These are phyloP conservation scores for Lumbricus terrestris DNA, from an alignment of 2,888 invertebrate species.

Conservation along the genomic window DNA sequence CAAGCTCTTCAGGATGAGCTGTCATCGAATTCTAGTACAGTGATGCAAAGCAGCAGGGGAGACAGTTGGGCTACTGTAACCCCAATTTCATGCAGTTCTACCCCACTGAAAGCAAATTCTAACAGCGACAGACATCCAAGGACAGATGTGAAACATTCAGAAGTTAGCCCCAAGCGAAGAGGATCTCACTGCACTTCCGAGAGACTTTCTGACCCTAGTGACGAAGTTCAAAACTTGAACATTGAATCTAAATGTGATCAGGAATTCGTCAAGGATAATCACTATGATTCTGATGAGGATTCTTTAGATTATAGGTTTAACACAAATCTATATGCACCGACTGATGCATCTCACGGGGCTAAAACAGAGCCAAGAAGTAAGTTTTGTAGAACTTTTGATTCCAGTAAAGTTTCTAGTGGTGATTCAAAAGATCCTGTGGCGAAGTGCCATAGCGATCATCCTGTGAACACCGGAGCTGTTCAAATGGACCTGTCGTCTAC, in stretches of 20 bases:
- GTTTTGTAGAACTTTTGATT: background rate
- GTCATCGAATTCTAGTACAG: background rate
- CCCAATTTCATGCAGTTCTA: background rate
- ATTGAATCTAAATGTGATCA: too few species aligned
- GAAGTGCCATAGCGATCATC: background rate
- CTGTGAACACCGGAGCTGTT: background rate
- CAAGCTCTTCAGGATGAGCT: background rate
- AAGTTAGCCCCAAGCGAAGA: background rate
- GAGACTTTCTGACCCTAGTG: background rate
- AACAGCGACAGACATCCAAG: background rate
- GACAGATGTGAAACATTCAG: background rate
- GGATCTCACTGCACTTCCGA: background rate
- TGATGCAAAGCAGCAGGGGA: conserved; percentile 3
- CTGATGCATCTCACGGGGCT: background rate
- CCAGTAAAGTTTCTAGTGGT: background rate
- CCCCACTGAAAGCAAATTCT: background rate
- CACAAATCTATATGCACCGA: background rate
- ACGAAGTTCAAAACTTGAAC: background rate
- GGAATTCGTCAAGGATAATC: background rate
- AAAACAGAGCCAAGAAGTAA: background rate
- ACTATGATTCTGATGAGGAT: background rate
- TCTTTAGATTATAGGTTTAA: background rate
- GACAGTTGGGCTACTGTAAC: background rate
- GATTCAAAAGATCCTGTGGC: background rate
- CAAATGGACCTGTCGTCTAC: background rate